phyloP scores from a whole-genome alignment of 2,113 vertebrate species.

The Notechis scutatus region DNA sequence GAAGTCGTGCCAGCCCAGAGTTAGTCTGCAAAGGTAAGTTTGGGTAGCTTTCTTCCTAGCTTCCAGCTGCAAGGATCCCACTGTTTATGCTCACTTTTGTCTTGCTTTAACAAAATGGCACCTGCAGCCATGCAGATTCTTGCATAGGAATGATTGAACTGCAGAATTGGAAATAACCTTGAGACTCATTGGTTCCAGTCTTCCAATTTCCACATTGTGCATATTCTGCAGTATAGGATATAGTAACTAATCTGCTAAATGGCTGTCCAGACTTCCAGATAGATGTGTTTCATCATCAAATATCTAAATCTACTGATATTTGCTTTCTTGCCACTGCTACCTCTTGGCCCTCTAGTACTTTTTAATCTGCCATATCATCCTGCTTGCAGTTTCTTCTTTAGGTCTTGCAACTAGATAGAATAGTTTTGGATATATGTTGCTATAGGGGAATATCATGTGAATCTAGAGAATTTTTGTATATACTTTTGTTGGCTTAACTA shows the following conservation, averaged over 20 bases:
- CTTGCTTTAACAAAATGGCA: not conserved
- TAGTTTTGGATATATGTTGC: not conserved
- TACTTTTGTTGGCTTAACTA: not conserved
- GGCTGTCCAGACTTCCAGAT: not conserved
- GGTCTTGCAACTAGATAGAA: not conserved
- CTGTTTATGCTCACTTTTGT: not conserved
- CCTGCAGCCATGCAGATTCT: not conserved
- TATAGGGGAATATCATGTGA: not conserved
- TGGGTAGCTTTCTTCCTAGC: accelerated
- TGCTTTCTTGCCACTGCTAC: not conserved
- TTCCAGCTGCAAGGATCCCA: not conserved
- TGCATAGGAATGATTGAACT: not conserved
- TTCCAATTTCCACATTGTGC: not conserved
- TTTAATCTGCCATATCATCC: not conserved
- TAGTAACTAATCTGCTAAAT: not conserved
- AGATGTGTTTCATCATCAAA: not conserved
- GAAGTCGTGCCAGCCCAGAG: slow-evolving; percentile 40
- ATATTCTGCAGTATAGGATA: not conserved
- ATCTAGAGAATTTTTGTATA: not conserved
- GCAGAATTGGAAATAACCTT: not conserved
- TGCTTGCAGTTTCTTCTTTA: not conserved
- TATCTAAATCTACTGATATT: not conserved
- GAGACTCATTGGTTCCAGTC: not conserved
- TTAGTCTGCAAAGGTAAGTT: slow-evolving; percentile 31
- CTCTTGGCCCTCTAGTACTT: not conserved